Base-by-base conservation (phyloP, 2,113 vertebrate species). In the Panurus biarmicus region DNA sequence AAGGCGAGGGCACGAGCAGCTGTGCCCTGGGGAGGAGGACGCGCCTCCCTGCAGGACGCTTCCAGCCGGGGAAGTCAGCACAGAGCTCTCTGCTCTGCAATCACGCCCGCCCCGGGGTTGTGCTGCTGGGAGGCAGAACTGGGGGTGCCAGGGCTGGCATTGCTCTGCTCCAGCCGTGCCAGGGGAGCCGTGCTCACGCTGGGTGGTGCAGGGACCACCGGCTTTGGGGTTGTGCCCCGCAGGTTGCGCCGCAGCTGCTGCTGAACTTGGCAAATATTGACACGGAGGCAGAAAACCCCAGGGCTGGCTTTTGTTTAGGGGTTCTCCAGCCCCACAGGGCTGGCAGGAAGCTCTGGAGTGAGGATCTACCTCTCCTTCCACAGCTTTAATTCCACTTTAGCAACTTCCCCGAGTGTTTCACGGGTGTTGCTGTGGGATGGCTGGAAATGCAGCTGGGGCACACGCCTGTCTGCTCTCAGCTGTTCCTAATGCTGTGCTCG, bases 11-110 rank as follows among this genome's bases (percentile, higher is more conserved):
- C 66, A 4, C 0, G 1, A 18, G 29, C 28, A 2, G 40, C 25
- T 5, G n/a, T 71, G 66, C 51, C 45, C 56, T 3, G 0, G 1
- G 8, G 1, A 1, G 47, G 25, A 21, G 45, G 33, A 24, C 83
- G 8, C 0, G 1, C 33, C 0, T 48, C 74, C 26, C 0, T 8
- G 64, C 38, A 3, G 40, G 26, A 4, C 0, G 3, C 11, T 53
- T 9, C 58, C 45, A 45, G 54, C 57, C 24, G 5, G 23, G 74
- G 7, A 40, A 69, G 20, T 5, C 40, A 8, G 5, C 47, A 2
- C 0, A 1, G 69, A 6, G 20, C 1, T 2, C 31, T 38, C 87
- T 95, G 91, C 72, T 54, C 73, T 9, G 91, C 28, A 18, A 33
- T 57, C 69, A 6, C n/a, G 16, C 77, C 77, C 25, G 6, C 25